Evolutionary conservation across 1,140 invertebrate species (phyloP).

Genomic region (Drosophila saltans): DNA sequence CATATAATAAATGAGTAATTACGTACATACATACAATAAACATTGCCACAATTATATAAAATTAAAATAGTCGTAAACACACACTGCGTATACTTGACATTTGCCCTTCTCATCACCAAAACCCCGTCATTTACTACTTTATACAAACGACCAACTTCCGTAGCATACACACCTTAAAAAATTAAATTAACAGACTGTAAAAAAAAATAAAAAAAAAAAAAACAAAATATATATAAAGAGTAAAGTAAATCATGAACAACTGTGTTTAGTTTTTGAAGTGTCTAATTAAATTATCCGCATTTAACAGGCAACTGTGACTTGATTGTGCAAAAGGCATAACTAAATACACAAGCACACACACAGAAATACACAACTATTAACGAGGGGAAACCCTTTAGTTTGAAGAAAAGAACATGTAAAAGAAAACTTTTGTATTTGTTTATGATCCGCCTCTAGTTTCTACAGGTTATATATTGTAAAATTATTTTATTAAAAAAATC

Average conservation of each 20-base stretch:
- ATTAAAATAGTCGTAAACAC: not conserved
- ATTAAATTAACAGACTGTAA: constrained; percentile 51
- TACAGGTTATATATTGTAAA: too few relatives aligned
- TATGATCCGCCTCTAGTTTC: too few relatives aligned
- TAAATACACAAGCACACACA: constrained; percentile 46
- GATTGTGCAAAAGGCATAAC: constrained; percentile 77
- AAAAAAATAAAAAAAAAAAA: constrained; percentile 12
- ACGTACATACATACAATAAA: not conserved
- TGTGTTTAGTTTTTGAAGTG: constrained; percentile 68
- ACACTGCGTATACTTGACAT: constrained; percentile 12
- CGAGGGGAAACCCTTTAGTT: not conserved
- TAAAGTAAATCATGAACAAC: constrained; percentile 50
- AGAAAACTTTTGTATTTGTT: too few relatives aligned
- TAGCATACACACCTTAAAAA: constrained; percentile 35
- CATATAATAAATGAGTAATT: constrained; percentile 9
- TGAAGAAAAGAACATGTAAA: not conserved
- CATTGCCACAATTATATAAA: constrained; percentile 7
- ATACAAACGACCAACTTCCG: constrained; percentile 18
- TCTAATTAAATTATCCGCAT: constrained; percentile 77
- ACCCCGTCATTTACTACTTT: not conserved
- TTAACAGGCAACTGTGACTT: constrained; percentile 72
- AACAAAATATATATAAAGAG: constrained; percentile 26
- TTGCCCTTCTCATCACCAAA: not conserved
- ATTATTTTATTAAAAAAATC: too few relatives aligned
- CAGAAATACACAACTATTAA: not conserved